Base-by-base conservation (phyloP, 2,113 vertebrate species). In the Synodontis membranacea region DNA sequence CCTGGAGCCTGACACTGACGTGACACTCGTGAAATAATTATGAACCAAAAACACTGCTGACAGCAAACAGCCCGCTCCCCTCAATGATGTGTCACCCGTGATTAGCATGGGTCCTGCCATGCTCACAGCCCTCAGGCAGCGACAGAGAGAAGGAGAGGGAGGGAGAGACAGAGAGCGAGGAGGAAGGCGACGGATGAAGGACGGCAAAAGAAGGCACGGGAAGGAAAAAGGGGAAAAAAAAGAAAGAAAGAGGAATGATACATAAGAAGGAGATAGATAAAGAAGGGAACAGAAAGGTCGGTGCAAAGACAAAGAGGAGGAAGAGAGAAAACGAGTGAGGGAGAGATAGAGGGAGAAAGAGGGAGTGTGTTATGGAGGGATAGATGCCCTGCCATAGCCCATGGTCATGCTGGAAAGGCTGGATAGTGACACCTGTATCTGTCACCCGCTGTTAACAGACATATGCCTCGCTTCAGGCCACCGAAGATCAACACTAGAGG, bases 1-100 rank as follows among this genome's bases (percentile, higher is more conserved):
- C 96, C 94, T 96, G 96, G 93, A 96, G 96, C 97, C 94, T 98
- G 98, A 99, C 98, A 99, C 97, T 97, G 96, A 94, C 95, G 97
- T 99, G 98, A 98, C 98, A 98, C 97, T 93, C 95, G 97, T 97
- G 97, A 98, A 98, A 98, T 99, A 99, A 99, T 99, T 98, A 99
- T 97, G 97, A 99, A 98, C 96, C 97, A 98, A 98, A 98, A 98
- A 97, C 95, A 94, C 95, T 96, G 97, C 96, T 97, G 97, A 98
- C 97, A 97, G 97, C 96, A 97, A 98, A 97, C 97, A 97, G 97
- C 96, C 97, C 96, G 93, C 96, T 95, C 95, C 96, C 96, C 97
- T 98, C 97, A 98, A 96, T 97, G 95, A 96, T 96, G 95, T 97
- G 97, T 97, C 97, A 98, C 95, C 95, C 96, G 95, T 97, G 96